These are phyloP conservation scores for Scarus forsteni DNA, from an alignment of 2,797 vertebrate species.

Conservation along the genomic window DNA sequence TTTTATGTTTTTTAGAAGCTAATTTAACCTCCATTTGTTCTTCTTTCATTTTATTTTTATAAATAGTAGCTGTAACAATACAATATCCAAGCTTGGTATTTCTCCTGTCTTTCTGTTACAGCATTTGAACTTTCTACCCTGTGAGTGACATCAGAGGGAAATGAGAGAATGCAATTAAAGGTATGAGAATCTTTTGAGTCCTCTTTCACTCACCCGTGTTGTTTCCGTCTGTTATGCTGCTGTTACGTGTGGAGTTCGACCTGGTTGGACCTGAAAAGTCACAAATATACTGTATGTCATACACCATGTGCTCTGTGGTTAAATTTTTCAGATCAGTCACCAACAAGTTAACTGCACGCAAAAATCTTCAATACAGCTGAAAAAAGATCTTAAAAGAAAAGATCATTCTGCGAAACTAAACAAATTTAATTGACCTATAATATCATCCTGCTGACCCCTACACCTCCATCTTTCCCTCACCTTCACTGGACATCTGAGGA, in stretches of 20 bases:
- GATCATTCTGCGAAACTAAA: background rate
- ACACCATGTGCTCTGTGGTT: background rate
- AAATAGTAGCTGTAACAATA: no score
- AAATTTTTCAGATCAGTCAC: background rate
- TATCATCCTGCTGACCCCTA: background rate
- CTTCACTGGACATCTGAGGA: constrained; percentile 33
- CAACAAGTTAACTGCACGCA: background rate
- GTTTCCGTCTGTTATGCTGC: constrained; percentile 37
- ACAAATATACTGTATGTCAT: background rate
- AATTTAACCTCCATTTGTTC: no score
- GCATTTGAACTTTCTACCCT: background rate
- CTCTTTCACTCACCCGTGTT: constrained; percentile 27
- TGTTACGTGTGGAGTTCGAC: constrained; percentile 25
- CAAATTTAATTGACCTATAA: background rate
- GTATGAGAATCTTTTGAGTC: background rate
- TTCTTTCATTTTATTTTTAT: no score
- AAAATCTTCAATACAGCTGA: background rate
- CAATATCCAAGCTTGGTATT: no score
- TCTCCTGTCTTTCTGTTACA: background rate
- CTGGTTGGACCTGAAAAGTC: constrained; percentile 41
- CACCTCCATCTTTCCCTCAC: constrained; percentile 31
- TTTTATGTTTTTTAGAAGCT: no score
- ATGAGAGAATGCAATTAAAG: background rate
- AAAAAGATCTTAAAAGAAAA: no score
- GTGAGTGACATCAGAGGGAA: background rate